Conservation (phyloP, 2,797 vertebrate species). For the Harpia harpyja region DNA sequence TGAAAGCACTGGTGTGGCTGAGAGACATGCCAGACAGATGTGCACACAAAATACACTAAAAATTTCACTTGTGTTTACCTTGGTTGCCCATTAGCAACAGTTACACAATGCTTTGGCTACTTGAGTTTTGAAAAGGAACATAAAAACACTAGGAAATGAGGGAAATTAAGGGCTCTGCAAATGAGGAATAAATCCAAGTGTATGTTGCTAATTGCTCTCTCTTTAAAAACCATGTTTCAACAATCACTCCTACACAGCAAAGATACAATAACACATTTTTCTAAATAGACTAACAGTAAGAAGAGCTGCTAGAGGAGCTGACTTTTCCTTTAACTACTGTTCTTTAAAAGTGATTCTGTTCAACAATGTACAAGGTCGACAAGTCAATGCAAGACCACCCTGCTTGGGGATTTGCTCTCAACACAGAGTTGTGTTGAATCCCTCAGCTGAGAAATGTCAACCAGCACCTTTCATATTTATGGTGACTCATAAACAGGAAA, state of each 20-base stretch:
- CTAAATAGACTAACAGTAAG: slow-evolving; percentile 24
- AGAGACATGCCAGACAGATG: neutral
- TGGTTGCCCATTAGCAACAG: neutral
- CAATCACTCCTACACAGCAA: neutral
- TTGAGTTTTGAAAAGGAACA: neutral
- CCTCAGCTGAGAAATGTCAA: slow-evolving; percentile 84
- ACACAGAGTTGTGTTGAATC: slow-evolving; percentile 69
- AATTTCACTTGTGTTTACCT: neutral
- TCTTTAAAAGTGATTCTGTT: slow-evolving; percentile 74
- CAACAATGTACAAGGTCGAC: slow-evolving; percentile 75
- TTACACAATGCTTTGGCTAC: neutral
- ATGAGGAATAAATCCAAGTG: neutral
- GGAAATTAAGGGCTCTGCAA: neutral
- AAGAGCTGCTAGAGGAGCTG: slow-evolving; percentile 45
- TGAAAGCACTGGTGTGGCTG: neutral
- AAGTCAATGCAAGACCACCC: slow-evolving; percentile 80
- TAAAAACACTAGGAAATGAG: neutral
- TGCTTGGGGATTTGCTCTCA: slow-evolving; percentile 74
- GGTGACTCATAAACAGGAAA: slow-evolving; percentile 85
- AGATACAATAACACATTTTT: slow-evolving; percentile 2
- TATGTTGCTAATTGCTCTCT: neutral
- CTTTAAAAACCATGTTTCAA: neutral
- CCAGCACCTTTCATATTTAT: slow-evolving; percentile 84
- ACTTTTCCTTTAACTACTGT: slow-evolving; percentile 77
- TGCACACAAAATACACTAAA: neutral